Evolutionary conservation across 2,113 vertebrate species (phyloP).

Genomic region (Etheostoma spectabile): DNA sequence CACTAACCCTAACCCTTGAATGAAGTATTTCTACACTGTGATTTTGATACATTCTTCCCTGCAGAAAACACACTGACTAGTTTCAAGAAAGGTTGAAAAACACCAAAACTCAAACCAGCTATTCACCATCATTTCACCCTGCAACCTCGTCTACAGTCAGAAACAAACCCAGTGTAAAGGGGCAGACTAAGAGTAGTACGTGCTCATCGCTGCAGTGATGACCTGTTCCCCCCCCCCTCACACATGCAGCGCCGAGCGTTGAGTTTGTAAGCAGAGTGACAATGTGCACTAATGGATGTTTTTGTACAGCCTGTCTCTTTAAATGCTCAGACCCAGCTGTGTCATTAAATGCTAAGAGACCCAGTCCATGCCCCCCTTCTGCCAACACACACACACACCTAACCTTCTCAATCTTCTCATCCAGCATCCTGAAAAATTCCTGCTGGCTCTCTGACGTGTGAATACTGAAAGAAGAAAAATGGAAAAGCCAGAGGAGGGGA

Average conservation of each 20-base stretch:
- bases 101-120: background rate
- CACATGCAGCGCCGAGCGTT: background rate
- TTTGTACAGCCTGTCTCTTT: slow-evolving; percentile 55
- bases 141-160: background rate
- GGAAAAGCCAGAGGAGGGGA: slow-evolving; percentile 64
- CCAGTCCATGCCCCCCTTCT: background rate
- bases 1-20: too few relatives aligned
- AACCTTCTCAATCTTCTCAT: slow-evolving; percentile 99
- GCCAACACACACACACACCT: slow-evolving; percentile 47
- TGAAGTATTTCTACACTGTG: background rate
- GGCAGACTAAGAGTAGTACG: slow-evolving; percentile 26
- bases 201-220: slow-evolving; percentile 17
- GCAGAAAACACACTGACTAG: background rate
- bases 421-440: slow-evolving; percentile 99
- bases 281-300: slow-evolving; percentile 26
- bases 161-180: slow-evolving; percentile 12
- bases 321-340: slow-evolving; percentile 54
- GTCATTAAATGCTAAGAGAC: slow-evolving; percentile 27
- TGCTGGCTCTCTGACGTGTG: slow-evolving; percentile 99
- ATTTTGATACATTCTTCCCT: background rate
- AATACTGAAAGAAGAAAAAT: slow-evolving; percentile 88
- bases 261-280: slow-evolving; percentile 1
- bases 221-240: slow-evolving; percentile 32
- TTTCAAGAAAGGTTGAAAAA: slow-evolving; percentile 4
- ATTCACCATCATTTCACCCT: slow-evolving; percentile 10